Conservation (phyloP, 2,797 vertebrate species). For the Gallinago solitaria region DNA sequence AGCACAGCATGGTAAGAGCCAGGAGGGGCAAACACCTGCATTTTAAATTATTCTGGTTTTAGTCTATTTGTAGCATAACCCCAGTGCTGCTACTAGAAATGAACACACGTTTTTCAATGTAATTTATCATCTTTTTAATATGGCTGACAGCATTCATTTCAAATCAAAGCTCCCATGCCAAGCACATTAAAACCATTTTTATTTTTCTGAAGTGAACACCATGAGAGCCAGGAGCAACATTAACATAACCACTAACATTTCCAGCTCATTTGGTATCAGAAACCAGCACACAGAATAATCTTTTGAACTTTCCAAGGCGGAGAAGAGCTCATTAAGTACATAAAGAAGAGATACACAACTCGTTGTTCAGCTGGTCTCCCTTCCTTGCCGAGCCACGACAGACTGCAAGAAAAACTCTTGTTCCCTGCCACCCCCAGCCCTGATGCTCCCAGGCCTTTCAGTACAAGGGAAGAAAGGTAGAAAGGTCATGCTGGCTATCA, state of each 20-base stretch:
- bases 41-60: neutral
- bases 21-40: neutral
- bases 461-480: neutral
- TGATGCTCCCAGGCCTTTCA: neutral
- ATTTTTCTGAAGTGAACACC: neutral
- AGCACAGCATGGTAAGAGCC: neutral
- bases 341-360: neutral
- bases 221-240: slow-evolving; percentile 9
- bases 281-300: neutral
- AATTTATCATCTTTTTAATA: slow-evolving; percentile 10
- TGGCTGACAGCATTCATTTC: neutral
- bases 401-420: neutral
- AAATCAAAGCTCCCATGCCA: neutral
- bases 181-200: neutral
- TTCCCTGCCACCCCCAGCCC: neutral
- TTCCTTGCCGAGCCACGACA: neutral
- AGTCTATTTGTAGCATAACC: neutral
- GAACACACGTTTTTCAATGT: neutral
- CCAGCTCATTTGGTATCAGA: neutral
- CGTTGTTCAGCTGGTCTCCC: neutral
- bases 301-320: neutral
- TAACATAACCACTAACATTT: slow-evolving; percentile 27
- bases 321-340: neutral
- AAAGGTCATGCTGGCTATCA: fast-evolving
- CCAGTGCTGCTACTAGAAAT: neutral